Conservation (phyloP, 1,140 invertebrate genomes). For the Tetraneura akinire region DNA sequence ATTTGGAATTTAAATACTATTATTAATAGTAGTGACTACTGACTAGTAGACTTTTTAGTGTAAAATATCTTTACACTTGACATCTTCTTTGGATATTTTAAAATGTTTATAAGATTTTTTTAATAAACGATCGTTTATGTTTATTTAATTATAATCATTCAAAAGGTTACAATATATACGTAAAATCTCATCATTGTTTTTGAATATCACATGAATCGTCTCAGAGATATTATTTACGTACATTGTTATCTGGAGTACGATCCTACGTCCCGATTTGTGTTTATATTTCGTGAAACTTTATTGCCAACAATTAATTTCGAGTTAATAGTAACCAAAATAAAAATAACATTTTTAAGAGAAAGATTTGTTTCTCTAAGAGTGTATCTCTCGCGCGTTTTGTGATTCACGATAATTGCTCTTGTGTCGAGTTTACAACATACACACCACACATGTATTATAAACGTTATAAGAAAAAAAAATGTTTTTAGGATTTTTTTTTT, state of each 20-base stretch:
- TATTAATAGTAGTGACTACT: no score
- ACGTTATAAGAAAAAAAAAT: not conserved
- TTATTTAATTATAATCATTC: no score
- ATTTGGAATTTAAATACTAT: no score
- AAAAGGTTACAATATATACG: no score
- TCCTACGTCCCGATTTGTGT: not conserved
- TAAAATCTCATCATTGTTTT: no score
- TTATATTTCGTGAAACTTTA: not conserved
- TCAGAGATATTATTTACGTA: no score
- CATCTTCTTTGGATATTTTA: no score
- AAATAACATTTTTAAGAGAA: not conserved
- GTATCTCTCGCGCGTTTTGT: not conserved
- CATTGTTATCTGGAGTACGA: not conserved
- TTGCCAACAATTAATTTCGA: not conserved
- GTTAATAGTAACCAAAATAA: not conserved
- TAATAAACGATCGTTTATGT: no score
- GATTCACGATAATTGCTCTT: not conserved
- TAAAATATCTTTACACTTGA: no score
- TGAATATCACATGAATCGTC: no score
- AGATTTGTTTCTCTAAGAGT: conserved; percentile 13
- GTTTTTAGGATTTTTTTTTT: not conserved
- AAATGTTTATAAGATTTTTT: no score
- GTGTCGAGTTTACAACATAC: not conserved
- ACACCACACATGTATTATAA: not conserved
- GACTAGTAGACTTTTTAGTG: no score